Evolutionary conservation across 1,140 invertebrate species (phyloP).

Genomic region (Scaptomyza hsui): DNA sequence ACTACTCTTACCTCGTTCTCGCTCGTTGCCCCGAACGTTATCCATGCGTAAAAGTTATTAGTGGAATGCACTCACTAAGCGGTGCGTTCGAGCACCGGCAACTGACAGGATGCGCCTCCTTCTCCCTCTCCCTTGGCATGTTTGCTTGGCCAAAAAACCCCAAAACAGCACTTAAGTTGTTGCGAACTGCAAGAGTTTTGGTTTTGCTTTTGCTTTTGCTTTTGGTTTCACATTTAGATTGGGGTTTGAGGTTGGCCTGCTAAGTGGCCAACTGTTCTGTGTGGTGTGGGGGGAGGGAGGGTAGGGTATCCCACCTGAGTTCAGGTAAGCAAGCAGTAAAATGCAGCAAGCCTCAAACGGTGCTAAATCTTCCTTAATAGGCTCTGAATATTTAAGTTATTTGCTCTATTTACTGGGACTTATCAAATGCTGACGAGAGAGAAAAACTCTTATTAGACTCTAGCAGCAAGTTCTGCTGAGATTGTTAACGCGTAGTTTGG

Average conservation of each 20-base stretch:
- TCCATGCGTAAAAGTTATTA: constrained; percentile 80
- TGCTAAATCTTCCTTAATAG: constrained; percentile 11
- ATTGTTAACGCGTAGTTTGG: background rate
- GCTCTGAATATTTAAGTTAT: constrained; percentile 60
- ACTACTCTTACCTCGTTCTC: too few relatives aligned
- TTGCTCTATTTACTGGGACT: constrained; percentile 25
- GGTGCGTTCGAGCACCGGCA: background rate
- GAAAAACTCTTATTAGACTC: background rate
- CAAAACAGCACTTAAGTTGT: constrained; percentile 80
- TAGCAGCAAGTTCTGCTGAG: background rate
- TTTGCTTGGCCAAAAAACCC: constrained; percentile 68
- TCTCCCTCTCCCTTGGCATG: constrained; percentile 8
- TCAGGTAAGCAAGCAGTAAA: constrained; percentile 21
- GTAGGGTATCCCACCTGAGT: background rate
- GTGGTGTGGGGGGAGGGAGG: too few relatives aligned
- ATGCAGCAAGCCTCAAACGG: constrained; percentile 22
- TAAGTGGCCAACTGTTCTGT: background rate
- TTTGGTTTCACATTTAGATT: constrained; percentile 44
- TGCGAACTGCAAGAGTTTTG: constrained; percentile 63
- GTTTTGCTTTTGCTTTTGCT: constrained; percentile 47
- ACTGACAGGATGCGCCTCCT: constrained; percentile 6
- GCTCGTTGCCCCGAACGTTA: constrained; percentile 30
- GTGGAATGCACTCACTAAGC: constrained; percentile 66
- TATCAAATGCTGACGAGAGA: constrained; percentile 24
- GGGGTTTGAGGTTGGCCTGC: constrained; percentile 13